Evolutionary conservation across 2,888 invertebrate genomes (phyloP), one percentile per base, ranked within the genome.

Genomic region (Leptinotarsa tumamoca): DNA sequence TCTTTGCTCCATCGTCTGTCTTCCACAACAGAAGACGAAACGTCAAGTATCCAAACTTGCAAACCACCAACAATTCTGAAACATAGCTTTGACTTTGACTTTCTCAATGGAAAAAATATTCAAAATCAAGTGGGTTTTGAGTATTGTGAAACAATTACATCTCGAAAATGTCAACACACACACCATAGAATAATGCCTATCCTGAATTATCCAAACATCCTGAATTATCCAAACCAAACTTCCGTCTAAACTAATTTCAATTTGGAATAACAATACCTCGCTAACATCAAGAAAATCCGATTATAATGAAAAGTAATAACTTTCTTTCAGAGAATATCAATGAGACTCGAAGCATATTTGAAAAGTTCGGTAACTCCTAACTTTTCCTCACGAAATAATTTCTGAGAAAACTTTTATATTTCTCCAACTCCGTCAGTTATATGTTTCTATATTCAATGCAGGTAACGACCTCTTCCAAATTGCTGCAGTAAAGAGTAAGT

Each of bases 361-460:
- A 43, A 63, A 63, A 63, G 33, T 63, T 63, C 18, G 33, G 33
- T 43, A n/a, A 33, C 63, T 63, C 43, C 43, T 43, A 63, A 63
- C 63, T 63, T 63, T 63, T 63, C 27, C 43, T 63, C 63, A 10
- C 43, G 63, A 10, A 63, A 63, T 43, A 15, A 63, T 63, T 63
- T 43, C 33, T 17, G 43, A 5, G 33, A 33, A 63, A 58, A 63
- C 43, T 63, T 63, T 63, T 33, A 10, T 33, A 63, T 63, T 63
- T 43, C 43, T 63, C 33, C 63, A 63, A 33, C 63, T 63, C 63
- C 17, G 27, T n/a, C 63, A 33, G 63, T 63, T 63, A 63, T 33
- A 63, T 63, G 63, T 63, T 63, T 43, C 63, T 63, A 33, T 43
- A 63, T 63, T 63, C 63, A n/a, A 33, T 63, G 63, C 63, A 63